These are phyloP conservation scores for Psittacula cyanocephala DNA, from an alignment of 2,113 vertebrate species.

Conservation along the genomic window DNA sequence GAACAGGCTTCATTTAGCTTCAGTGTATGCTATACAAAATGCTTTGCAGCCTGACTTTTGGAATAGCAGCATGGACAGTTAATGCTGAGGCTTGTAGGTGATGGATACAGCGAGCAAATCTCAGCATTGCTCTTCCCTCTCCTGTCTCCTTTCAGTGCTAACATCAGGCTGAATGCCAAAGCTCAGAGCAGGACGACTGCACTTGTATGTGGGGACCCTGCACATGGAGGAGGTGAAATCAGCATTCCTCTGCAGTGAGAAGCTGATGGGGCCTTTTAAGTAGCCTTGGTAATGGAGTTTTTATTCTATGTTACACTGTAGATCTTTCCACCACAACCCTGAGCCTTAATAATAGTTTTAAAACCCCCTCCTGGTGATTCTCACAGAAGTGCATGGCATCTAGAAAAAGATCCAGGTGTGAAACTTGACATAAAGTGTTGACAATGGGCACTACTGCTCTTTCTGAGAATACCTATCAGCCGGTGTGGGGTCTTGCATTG, in stretches of 20 bases:
- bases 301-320: background rate
- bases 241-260: background rate
- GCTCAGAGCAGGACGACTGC: background rate
- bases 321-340: background rate
- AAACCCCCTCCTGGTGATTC: background rate
- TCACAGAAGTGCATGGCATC: background rate
- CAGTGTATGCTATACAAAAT: background rate
- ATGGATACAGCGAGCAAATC: fast-evolving
- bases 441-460: background rate
- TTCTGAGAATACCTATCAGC: background rate
- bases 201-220: background rate
- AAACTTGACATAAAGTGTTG: background rate
- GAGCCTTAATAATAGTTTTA: background rate
- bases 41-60: background rate
- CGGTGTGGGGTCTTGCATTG: background rate
- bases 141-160: background rate
- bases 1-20: background rate
- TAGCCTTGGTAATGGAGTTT: background rate
- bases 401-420: background rate
- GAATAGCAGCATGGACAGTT: background rate
- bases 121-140: background rate
- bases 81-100: fast-evolving
- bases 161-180: background rate
- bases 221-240: background rate
- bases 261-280: background rate